Evolutionary conservation across 2,888 invertebrate species (phyloP).

Genomic region (Himalopsyche anomala): DNA sequence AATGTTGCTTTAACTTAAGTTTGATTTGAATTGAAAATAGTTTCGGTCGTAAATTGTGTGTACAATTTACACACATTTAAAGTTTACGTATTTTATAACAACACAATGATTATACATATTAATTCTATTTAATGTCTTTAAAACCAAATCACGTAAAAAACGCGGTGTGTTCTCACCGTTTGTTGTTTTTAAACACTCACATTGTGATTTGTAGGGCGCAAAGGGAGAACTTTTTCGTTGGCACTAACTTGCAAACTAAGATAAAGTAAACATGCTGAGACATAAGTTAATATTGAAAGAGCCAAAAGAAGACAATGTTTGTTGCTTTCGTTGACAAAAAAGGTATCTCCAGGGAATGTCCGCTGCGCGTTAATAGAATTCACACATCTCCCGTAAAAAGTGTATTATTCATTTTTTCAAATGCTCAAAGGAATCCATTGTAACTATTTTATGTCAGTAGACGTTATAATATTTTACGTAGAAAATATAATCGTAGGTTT

Average conservation of each 20-base stretch:
- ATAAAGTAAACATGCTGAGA: constrained; percentile 8
- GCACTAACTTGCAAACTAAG: constrained; percentile 5
- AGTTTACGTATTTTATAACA: too few species aligned
- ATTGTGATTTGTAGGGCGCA: not conserved
- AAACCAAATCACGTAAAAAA: constrained; percentile 9
- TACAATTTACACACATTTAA: too few species aligned
- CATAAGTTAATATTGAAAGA: constrained; percentile 8
- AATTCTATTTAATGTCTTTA: not conserved
- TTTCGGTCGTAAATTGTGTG: too few species aligned
- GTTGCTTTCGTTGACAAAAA: constrained; percentile 10
- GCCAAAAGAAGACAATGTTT: not conserved
- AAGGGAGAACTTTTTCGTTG: not conserved
- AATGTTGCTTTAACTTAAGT: too few species aligned
- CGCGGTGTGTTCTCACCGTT: not conserved
- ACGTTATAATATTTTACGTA: too few species aligned
- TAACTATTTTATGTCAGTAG: too few species aligned
- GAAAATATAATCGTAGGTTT: too few species aligned
- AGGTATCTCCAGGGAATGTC: not conserved
- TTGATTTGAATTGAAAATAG: too few species aligned
- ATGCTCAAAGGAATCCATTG: too few species aligned
- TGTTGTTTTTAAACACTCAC: constrained; percentile 4
- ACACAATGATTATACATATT: too few species aligned
- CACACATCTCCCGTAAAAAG: not conserved
- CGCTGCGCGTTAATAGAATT: not conserved
- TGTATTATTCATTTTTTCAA: too few species aligned